Base-by-base conservation (phyloP, 2,113 vertebrate genomes). In the Pluvianellus socialis region DNA sequence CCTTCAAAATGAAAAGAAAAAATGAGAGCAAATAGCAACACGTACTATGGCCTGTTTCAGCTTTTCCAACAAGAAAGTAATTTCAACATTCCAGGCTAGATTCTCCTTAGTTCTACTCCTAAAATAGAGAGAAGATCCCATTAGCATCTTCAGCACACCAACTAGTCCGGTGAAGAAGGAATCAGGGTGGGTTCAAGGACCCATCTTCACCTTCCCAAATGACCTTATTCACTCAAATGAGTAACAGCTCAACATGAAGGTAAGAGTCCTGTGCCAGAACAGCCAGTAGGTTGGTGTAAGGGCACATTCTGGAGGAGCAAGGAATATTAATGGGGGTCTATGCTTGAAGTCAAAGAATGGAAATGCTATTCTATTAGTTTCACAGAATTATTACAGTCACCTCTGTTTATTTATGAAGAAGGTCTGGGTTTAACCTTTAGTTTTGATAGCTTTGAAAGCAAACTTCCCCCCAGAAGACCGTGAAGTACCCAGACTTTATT, bases 401-500 rank as follows among this genome's bases (percentile, higher is more conserved):
- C 26, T 81, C 33, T 59, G 30, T 30, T 53, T 58, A 28, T n/a
- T 81, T 44, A 49, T 18, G 47, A 82, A 66, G 44, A 33, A 33
- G 22, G 23, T 35, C 27, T 16, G 44, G 14, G 23, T 72, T 82
- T 50, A 72, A 11, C 2, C 45, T 49, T 72, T 61, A 76, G 40
- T 73, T 83, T n/a, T 67, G 14, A n/a, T 1, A 73, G 28, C 33
- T 33, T 58, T 40, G 22, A 87, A 82, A 67, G 30, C 15, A 86
- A 66, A 23, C 4, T 28, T 44, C 1, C 28, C 9, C 2, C 28
- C 27, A 44, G 56, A 76, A 61, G 5, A 68, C 7, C 0, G 2
- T n/a, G 7, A 79, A 42, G 10, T 77, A 83, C 52, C 55, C 26
- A 66, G 45, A 50, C 24, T 50, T 66, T 28, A 59, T n/a, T 32